A percentile compares a stretch with the other conserved stretches of the same genome.
These are phyloP conservation scores for Anser brachyrhynchus DNA, from an alignment of 2,113 vertebrate species.

Conservation along the genomic window DNA sequence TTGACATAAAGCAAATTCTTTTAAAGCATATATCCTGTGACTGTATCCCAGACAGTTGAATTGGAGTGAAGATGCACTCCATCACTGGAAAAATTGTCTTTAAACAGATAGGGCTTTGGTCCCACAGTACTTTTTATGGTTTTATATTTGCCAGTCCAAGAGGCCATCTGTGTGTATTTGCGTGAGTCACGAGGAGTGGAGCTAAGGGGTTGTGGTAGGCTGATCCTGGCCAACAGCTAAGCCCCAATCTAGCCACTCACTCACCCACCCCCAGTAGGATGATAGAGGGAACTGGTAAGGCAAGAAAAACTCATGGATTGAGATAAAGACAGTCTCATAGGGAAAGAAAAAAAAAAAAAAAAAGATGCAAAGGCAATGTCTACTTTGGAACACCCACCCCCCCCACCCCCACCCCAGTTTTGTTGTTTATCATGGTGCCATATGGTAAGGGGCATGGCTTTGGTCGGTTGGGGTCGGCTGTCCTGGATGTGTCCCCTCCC, in stretches of 20 bases:
- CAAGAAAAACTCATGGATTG: background rate
- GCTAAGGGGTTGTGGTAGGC: rapidly evolving
- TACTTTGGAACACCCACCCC: background rate
- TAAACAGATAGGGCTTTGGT: background rate
- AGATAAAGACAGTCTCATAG: background rate
- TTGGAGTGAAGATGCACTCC: rapidly evolving
- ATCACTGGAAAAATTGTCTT: background rate
- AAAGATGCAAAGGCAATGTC: too few relatives aligned
- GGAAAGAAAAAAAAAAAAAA: background rate
- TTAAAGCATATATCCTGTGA: background rate
- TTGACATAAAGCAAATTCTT: background rate
- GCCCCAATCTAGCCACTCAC: background rate
- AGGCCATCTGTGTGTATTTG: background rate
- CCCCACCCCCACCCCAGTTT: background rate
- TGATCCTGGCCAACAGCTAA: rapidly evolving
- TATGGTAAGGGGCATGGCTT: background rate
- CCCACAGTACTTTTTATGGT: rapidly evolving
- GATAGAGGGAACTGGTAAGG: background rate
- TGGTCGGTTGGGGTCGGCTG: background rate
- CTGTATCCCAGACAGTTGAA: background rate
- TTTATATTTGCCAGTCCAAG: background rate
- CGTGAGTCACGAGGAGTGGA: rapidly evolving
- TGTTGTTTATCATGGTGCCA: background rate
- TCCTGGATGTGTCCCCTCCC: background rate
- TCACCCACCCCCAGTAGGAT: rapidly evolving